These are phyloP conservation scores for Helobdella robusta DNA, from an alignment of 2,888 invertebrate genomes.

Conservation along the genomic window DNA sequence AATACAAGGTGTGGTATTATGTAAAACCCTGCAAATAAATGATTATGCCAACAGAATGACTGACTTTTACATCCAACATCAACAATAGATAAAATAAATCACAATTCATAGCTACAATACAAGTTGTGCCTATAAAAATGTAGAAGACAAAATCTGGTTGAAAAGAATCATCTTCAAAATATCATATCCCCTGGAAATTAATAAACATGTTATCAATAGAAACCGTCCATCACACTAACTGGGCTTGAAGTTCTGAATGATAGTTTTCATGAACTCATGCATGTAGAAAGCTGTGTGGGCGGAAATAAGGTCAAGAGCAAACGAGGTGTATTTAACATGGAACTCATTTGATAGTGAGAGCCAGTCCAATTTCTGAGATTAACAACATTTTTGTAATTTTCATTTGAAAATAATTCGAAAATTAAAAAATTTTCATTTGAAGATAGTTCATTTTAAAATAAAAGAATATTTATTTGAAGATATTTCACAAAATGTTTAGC, in stretches of 20 bases:
- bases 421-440: background rate
- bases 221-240: too few species aligned
- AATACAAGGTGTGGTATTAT: too few species aligned
- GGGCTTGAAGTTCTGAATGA: constrained; percentile 13
- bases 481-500: background rate
- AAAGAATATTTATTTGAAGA: background rate
- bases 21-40: too few species aligned
- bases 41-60: too few species aligned
- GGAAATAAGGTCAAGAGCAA: constrained; percentile 14
- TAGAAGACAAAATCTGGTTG: too few species aligned
- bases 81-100: too few species aligned
- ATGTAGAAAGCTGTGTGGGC: constrained; percentile 15
- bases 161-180: too few species aligned
- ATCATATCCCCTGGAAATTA: too few species aligned
- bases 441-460: background rate
- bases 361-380: constrained; percentile 9
- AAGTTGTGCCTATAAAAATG: too few species aligned
- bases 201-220: too few species aligned
- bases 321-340: background rate
- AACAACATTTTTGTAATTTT: background rate
- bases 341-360: background rate
- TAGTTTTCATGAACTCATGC: constrained; percentile 6
- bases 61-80: too few species aligned
- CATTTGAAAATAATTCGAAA: background rate
- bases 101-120: too few species aligned